These are phyloP conservation scores for Climacteris rufus DNA, from an alignment of 2,113 vertebrate genomes.

Conservation along the genomic window DNA sequence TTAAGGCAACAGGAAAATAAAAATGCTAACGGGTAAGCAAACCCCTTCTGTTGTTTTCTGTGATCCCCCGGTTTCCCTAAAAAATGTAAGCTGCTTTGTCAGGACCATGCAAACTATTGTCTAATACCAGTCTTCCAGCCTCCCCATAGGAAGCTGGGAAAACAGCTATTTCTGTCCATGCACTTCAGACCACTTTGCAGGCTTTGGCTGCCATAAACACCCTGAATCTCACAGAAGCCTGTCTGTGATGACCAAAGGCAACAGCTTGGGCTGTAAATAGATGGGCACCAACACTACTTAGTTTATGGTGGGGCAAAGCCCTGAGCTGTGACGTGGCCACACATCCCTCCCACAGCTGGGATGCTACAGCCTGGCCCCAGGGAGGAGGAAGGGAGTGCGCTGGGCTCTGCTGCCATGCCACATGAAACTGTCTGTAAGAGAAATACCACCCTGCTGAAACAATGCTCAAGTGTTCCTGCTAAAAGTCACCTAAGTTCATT, in stretches of 20 bases:
- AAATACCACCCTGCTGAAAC: background rate
- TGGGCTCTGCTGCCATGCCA: background rate
- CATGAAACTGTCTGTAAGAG: background rate
- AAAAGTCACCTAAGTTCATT: background rate
- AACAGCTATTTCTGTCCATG: background rate
- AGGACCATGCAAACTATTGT: background rate
- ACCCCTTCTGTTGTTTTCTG: background rate
- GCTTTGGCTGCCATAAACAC: background rate
- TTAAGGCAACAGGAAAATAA: background rate
- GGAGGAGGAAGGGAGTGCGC: fast-evolving
- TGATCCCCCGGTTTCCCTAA: background rate
- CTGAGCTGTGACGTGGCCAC: fast-evolving
- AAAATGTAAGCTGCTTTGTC: background rate
- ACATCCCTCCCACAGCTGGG: background rate
- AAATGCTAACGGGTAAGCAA: background rate
- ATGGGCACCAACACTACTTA: background rate
- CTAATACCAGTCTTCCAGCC: background rate
- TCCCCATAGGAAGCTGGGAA: background rate
- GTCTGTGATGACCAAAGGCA: background rate
- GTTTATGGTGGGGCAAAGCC: background rate
- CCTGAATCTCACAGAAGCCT: background rate
- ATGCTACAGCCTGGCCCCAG: background rate
- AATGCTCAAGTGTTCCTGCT: background rate
- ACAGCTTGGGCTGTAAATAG: background rate
- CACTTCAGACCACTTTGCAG: background rate